Conservation (phyloP, 2,888 invertebrate genomes). For the Nephrotoma appendiculata region DNA sequence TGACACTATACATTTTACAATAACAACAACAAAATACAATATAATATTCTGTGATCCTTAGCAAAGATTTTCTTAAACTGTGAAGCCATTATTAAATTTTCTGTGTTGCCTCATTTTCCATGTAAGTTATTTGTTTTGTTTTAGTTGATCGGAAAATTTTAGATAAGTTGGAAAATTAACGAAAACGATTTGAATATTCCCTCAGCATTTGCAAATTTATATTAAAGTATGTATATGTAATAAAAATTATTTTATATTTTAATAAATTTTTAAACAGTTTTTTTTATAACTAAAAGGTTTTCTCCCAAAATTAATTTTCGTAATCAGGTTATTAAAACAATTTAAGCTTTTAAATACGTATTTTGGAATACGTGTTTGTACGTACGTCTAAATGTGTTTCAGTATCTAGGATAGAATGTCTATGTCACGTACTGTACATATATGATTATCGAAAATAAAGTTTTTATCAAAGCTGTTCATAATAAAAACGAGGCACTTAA, state of each 20-base stretch:
- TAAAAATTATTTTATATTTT: background rate
- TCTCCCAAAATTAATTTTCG: background rate
- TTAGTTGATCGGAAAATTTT: background rate
- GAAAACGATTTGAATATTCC: background rate
- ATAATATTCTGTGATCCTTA: background rate
- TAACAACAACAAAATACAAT: background rate
- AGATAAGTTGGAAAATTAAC: background rate
- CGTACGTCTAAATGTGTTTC: too few relatives aligned
- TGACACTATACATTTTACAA: background rate
- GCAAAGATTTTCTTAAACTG: background rate
- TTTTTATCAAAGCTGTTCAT: too few relatives aligned
- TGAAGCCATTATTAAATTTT: background rate
- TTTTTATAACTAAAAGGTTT: background rate
- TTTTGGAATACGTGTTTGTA: background rate
- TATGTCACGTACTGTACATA: too few relatives aligned
- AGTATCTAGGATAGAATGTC: too few relatives aligned
- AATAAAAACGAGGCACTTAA: too few relatives aligned
- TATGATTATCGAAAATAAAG: too few relatives aligned
- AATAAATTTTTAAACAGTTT: background rate
- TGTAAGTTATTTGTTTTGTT: background rate
- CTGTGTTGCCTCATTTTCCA: background rate
- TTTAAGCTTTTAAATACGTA: background rate
- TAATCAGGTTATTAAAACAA: background rate
- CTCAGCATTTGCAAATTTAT: background rate
- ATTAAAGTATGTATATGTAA: background rate